Base-by-base conservation (phyloP, 2,113 vertebrate species). In the Antechinus stuartii region DNA sequence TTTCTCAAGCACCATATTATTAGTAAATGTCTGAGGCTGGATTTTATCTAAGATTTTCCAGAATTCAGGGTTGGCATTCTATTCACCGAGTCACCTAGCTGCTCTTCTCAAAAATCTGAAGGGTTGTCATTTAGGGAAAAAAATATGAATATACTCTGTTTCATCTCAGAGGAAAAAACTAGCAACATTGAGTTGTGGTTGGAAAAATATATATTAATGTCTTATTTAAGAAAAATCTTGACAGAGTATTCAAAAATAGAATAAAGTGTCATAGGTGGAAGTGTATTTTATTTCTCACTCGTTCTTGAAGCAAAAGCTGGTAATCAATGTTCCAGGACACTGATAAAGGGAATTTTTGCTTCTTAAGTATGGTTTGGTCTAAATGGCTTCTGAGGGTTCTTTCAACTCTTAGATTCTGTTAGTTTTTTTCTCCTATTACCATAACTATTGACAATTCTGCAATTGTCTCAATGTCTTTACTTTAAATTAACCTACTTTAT, bases 381-480 rank as follows among this genome's bases (percentile, higher is more conserved):
- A 35, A 35, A 68, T 68, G 61, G 30, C 30, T 68, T 68, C 61
- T 35, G 25, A 68, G 30, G 11, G 14, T 68, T 14, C 30, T 35
- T 68, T 10, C 61, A 68, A 35, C 27, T 35, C 3, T 68, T 12
- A 68, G 27, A 68, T 14, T 30, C 30, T 42, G 61, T 92, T 49
- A 35, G 35, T 76, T 46, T 90, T 84, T 76, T 91, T 49, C 92
- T 94, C 27, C 30, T 30, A 22, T 96, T 54, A 42, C 25, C n/a
- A 26, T 49, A 50, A 3, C 61, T 30, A 53, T 27, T 90, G 94
- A 52, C 19, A 14, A 93, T 68, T 92, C 12, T 49, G 55, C 2
- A 90, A 54, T 94, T 76, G 56, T 52, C 53, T 57, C 8, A 19
- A 14, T 61, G 5, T 92, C 24, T 92, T 2, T 27, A 35, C 2